Conservation (phyloP, 2,888 invertebrate species). For the Spicauda simplicius region DNA sequence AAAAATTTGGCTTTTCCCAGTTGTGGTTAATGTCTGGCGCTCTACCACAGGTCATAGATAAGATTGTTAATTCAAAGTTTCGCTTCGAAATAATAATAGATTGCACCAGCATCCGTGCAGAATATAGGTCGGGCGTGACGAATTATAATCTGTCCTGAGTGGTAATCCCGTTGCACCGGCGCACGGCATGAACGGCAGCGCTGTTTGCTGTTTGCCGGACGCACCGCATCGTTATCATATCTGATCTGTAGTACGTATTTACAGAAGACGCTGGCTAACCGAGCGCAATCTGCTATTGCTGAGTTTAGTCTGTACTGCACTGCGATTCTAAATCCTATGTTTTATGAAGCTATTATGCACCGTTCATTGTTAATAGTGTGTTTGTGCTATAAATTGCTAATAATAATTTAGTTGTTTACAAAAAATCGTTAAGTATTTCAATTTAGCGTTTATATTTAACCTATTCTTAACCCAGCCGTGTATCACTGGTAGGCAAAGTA, state of each 20-base stretch:
- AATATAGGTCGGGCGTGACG: constrained; percentile 59
- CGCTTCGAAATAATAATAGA: constrained; percentile 1
- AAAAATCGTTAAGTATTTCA: too few species aligned
- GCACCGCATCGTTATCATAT: constrained; percentile 44
- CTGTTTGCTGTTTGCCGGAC: constrained; percentile 45
- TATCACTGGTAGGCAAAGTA: too few species aligned
- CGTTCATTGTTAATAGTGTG: neutral
- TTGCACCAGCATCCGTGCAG: constrained; percentile 48
- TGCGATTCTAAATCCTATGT: neutral
- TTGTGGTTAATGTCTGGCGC: too few species aligned
- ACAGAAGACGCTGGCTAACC: constrained; percentile 4
- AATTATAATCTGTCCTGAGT: constrained; percentile 64
- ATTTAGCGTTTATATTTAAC: too few species aligned
- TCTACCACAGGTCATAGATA: too few species aligned
- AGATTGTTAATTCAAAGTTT: neutral
- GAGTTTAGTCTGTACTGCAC: neutral
- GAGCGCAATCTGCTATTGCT: neutral
- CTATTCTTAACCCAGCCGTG: too few species aligned
- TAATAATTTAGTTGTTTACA: too few species aligned
- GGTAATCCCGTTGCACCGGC: constrained; percentile 59
- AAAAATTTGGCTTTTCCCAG: too few species aligned
- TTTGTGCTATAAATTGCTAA: neutral
- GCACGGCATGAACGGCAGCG: constrained; percentile 54
- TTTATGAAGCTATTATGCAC: neutral
- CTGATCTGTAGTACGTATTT: constrained; percentile 12